Conservation (phyloP, 2,888 invertebrate genomes). For the Tetragnatha montana region DNA sequence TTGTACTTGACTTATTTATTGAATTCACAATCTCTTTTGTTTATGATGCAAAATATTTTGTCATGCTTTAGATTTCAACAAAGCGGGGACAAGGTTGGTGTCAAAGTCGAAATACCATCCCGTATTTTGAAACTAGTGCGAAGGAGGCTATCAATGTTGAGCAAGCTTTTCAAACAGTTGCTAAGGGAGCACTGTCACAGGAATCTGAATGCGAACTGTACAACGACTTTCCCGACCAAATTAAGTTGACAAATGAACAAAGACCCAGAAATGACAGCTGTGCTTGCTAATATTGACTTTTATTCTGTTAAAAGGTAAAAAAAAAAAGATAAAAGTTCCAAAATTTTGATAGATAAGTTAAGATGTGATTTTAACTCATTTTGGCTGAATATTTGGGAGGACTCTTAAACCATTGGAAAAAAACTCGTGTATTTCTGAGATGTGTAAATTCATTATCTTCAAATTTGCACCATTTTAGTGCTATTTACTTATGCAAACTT, state of each 20-base stretch:
- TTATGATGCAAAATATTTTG: slow-evolving; percentile 14
- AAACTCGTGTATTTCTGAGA: slow-evolving; percentile 20
- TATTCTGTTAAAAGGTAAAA: slow-evolving; percentile 12
- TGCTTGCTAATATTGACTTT: slow-evolving; percentile 72
- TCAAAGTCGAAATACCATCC: slow-evolving; percentile 98
- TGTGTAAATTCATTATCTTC: slow-evolving; percentile 29
- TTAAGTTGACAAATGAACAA: slow-evolving; percentile 81
- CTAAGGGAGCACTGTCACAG: slow-evolving; percentile 93
- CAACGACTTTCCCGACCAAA: slow-evolving; percentile 98
- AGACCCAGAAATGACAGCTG: slow-evolving; percentile 73
- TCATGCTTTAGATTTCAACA: slow-evolving; percentile 77
- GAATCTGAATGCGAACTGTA: slow-evolving; percentile 90
- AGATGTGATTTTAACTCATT: slow-evolving; percentile 65
- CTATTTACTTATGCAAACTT: slow-evolving; percentile 37
- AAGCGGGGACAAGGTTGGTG: slow-evolving; percentile 99
- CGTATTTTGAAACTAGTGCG: slow-evolving; percentile 99
- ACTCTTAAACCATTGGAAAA: slow-evolving; percentile 2
- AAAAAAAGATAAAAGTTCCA: slow-evolving; percentile 36
- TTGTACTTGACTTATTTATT: no score
- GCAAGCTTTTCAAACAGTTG: slow-evolving; percentile 98
- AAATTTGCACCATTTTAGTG: slow-evolving; percentile 34
- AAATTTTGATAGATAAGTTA: slow-evolving; percentile 45
- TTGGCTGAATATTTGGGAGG: slow-evolving; percentile 23
- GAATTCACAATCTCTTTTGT: not conserved
- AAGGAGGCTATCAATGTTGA: slow-evolving; percentile 99